These are phyloP conservation scores for Onychomys arenicola DNA, from an alignment of 2,797 vertebrate genomes.

Conservation along the genomic window DNA sequence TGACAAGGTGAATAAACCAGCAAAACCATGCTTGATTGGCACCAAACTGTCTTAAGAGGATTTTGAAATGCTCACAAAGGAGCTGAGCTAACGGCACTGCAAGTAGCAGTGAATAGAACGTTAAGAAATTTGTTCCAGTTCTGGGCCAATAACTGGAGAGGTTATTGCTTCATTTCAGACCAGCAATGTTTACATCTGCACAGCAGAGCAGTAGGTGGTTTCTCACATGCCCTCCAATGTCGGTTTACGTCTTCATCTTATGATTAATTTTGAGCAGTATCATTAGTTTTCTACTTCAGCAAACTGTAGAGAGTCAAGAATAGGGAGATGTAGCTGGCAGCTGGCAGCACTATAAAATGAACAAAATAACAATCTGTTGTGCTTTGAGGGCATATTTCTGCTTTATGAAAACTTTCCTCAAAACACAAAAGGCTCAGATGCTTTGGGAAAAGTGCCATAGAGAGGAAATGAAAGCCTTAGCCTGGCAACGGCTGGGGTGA, in stretches of 20 bases:
- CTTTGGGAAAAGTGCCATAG: slow-evolving; percentile 67
- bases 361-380: slow-evolving; percentile 54
- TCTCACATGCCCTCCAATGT: background rate
- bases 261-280: slow-evolving; percentile 33
- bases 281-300: background rate
- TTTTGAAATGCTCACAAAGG: slow-evolving; percentile 44
- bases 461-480: slow-evolving; percentile 77
- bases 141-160: slow-evolving; percentile 17
- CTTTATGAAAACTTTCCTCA: slow-evolving; percentile 69
- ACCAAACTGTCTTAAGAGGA: slow-evolving; percentile 42
- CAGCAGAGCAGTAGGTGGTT: background rate
- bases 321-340: background rate
- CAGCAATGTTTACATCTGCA: background rate
- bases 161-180: background rate
- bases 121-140: slow-evolving; percentile 26
- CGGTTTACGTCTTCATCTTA: background rate
- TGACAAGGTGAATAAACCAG: slow-evolving; percentile 45
- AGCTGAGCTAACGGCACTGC: background rate
- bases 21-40: slow-evolving; percentile 7
- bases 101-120: slow-evolving; percentile 4
- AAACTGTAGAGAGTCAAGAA: slow-evolving; percentile 27
- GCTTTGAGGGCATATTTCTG: slow-evolving; percentile 51
- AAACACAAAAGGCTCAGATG: slow-evolving; percentile 65
- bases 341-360: slow-evolving; percentile 13
- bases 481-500: slow-evolving; percentile 67